Evolutionary conservation across 2,113 vertebrate genomes (phyloP), one percentile per base, ranked within the genome.

Genomic region (Dasyurus viverrinus): DNA sequence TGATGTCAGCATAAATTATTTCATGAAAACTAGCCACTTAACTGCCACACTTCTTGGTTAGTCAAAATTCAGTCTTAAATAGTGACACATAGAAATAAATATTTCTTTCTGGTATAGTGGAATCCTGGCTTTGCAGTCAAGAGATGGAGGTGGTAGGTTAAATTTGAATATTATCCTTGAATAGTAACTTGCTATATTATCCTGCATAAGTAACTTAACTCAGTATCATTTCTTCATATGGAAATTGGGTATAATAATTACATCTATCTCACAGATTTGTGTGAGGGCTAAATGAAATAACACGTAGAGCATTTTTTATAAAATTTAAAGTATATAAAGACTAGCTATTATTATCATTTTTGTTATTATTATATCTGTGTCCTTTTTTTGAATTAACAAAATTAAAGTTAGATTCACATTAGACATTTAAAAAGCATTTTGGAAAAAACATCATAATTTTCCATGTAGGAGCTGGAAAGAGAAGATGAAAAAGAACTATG

Each of bases 371-470:
- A 42, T 42, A 42, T 23, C n/a, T 84, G 4, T 8, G 19, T 84
- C 19, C 4, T 42, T 23, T 76, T n/a, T n/a, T 76, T 68, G 12
- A n/a, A 19, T 19, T 76, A 7, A 68, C n/a, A 60, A 76, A 48
- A 48, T 48, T 48, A 48, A 48, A 48, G 7, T 48, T 48, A 7
- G 48, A 46, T 91, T 76, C 52, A 53, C 10, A 90, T 60, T 95
- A 96, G 89, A n/a, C 14, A 90, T 3, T 48, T 30, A 26, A 36
- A 47, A 91, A 25, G 54, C 3, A 36, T 89, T 94, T 90, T 47
- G 54, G 19, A 92, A 76, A 76, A 47, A 94, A 91, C 16, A 91
- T 25, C 52, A 57, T 95, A 92, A 92, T 96, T 91, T 95, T 93
- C 89, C 91, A 53, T 16, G 60, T 95, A 76, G n/a, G 16, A 42